Evolutionary conservation across 2,113 vertebrate genomes (phyloP).

Genomic region (Clarias macrocephalus): DNA sequence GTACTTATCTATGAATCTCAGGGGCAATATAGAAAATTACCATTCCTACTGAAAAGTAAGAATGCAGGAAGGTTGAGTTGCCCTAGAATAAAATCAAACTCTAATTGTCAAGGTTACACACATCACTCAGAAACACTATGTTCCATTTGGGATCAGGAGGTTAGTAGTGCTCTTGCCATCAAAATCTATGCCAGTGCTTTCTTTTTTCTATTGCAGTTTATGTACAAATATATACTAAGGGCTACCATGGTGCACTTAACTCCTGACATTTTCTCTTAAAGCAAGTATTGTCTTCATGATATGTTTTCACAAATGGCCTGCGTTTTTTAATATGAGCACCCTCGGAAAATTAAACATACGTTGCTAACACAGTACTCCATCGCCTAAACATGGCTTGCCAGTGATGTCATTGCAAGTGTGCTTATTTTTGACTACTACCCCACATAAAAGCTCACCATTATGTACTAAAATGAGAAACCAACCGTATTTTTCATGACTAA

Average conservation of each 20-base stretch:
- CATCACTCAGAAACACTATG: slow-evolving; percentile 7
- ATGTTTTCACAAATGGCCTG: slow-evolving; percentile 37
- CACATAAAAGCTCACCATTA: slow-evolving; percentile 50
- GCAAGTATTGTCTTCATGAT: slow-evolving; percentile 32
- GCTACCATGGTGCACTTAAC: neutral
- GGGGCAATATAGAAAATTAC: slow-evolving; percentile 58
- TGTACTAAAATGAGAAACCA: slow-evolving; percentile 24
- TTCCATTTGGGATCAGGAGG: slow-evolving; percentile 49
- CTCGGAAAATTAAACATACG: slow-evolving; percentile 53
- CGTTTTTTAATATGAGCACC: slow-evolving; percentile 26
- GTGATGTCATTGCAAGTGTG: slow-evolving; percentile 49
- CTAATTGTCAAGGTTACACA: slow-evolving; percentile 53
- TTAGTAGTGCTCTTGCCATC: slow-evolving; percentile 3
- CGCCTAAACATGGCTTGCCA: slow-evolving; percentile 21
- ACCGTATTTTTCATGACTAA: slow-evolving; percentile 38
- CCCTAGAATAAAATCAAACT: slow-evolving; percentile 64
- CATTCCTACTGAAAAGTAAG: slow-evolving; percentile 64
- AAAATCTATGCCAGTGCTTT: neutral
- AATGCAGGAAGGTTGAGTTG: slow-evolving; percentile 62
- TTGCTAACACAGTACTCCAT: slow-evolving; percentile 35
- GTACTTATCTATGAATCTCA: slow-evolving; percentile 56
- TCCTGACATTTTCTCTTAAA: slow-evolving; percentile 35
- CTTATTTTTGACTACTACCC: slow-evolving; percentile 29
- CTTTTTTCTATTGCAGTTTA: neutral
- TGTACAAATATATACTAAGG: neutral